Evolutionary conservation across 2,888 invertebrate species (phyloP).

Genomic region (Tipula unca): DNA sequence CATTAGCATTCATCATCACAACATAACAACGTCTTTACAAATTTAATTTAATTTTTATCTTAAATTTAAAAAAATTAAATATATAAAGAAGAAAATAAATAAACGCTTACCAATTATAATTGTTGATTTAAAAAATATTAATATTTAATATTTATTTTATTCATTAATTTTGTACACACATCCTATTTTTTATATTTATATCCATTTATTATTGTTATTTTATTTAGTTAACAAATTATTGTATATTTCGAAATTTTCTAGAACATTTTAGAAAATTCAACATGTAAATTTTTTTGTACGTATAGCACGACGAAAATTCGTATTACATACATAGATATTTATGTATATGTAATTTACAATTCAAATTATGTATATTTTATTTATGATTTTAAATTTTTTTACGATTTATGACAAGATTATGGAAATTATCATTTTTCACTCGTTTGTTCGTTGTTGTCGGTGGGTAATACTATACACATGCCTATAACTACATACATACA

Average conservation of each 20-base stretch:
- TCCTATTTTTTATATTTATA: not conserved
- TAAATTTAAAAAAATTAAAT: too few relatives aligned
- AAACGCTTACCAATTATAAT: not conserved
- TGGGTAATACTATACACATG: not conserved
- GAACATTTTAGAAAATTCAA: not conserved
- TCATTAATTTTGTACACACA: not conserved
- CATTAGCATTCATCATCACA: too few relatives aligned
- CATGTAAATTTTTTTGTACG: not conserved
- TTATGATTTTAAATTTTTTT: not conserved
- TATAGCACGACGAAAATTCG: not conserved
- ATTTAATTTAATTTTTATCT: too few relatives aligned
- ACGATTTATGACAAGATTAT: constrained; percentile 8
- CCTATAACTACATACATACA: not conserved
- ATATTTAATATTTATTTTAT: not conserved
- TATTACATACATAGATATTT: not conserved
- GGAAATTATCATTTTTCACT: not conserved
- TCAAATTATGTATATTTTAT: not conserved
- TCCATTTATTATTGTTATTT: not conserved
- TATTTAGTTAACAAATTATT: not conserved
- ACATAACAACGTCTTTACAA: too few relatives aligned
- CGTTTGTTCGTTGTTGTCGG: not conserved
- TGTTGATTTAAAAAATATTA: not conserved
- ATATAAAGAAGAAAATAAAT: too few relatives aligned
- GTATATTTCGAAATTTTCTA: not conserved
- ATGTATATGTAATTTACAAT: not conserved